Evolutionary conservation across 1,140 invertebrate genomes (phyloP).

Genomic region (Drosophila repleta): DNA sequence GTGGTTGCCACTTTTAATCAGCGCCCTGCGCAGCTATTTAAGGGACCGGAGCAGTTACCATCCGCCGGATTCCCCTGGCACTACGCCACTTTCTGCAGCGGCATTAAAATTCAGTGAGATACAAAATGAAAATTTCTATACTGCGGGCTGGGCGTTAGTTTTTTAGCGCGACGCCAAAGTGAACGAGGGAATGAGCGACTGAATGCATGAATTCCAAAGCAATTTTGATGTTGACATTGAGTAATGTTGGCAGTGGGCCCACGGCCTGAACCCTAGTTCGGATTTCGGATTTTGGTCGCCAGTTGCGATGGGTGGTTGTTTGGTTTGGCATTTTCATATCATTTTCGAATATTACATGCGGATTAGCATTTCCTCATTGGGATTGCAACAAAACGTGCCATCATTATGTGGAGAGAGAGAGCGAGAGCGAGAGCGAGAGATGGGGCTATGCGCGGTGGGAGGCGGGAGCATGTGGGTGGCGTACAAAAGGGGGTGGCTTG

Average conservation of each 20-base stretch:
- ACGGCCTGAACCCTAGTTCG: not conserved
- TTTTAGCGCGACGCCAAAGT: constrained; percentile 41
- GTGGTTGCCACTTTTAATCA: constrained; percentile 77
- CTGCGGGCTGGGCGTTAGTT: constrained; percentile 51
- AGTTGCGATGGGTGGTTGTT: constrained; percentile 67
- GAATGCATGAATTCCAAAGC: constrained; percentile 81
- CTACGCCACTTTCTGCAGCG: constrained; percentile 19
- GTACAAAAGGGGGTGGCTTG: constrained; percentile 56
- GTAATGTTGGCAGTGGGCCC: constrained; percentile 70
- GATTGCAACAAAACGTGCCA: constrained; percentile 78
- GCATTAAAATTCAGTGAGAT: constrained; percentile 62
- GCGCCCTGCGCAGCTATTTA: constrained; percentile 78
- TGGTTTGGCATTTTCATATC: constrained; percentile 79
- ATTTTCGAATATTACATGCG: constrained; percentile 83
- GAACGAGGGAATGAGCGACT: constrained; percentile 33
- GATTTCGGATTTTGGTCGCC: constrained; percentile 10
- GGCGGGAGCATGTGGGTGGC: constrained; percentile 27
- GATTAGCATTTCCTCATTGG: constrained; percentile 82
- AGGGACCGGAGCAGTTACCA: constrained; percentile 31
- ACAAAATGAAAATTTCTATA: constrained; percentile 77
- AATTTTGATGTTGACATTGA: constrained; percentile 81
- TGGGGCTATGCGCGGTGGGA: constrained; percentile 9
- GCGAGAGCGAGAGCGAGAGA: too few relatives aligned
- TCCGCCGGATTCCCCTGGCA: constrained; percentile 17
- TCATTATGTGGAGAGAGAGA: constrained; percentile 26